Conservation (phyloP, 1,140 invertebrate species). For the Panagrolaimus sp. region DNA sequence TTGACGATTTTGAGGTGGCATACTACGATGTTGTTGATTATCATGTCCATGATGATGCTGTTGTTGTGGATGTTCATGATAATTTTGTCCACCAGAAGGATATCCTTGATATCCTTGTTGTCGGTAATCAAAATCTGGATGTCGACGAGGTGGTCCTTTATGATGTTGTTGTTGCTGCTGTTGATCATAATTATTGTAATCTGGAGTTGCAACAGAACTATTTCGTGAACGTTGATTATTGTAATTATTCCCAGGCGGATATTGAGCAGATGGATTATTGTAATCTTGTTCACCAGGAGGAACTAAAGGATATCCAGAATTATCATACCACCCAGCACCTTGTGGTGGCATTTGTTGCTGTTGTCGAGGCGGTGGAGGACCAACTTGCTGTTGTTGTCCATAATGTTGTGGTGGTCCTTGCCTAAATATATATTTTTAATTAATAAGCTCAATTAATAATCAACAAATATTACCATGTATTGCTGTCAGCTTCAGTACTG, state of each 20-base stretch:
- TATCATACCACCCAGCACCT: constrained; percentile 5
- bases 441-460: neutral
- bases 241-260: neutral
- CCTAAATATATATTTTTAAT: neutral
- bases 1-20: neutral
- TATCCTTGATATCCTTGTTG: constrained; percentile 1
- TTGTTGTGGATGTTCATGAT: neutral
- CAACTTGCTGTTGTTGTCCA: neutral
- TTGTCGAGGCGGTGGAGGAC: neutral
- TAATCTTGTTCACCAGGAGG: constrained; percentile 17
- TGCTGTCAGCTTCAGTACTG: neutral
- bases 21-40: neutral
- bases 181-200: constrained; percentile 1
- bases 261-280: neutral
- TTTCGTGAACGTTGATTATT: constrained; percentile 13
- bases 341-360: neutral
- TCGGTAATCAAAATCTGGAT: constrained; percentile 17
- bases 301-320: constrained; percentile 4
- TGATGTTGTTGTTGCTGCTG: constrained; percentile 2
- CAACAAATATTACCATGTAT: neutral
- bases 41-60: neutral
- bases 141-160: constrained; percentile 2
- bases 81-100: neutral
- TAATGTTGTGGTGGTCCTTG: neutral
- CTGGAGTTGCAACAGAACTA: constrained; percentile 11